Evolutionary conservation across 2,888 invertebrate genomes (phyloP).

Genomic region (Drosophila borealis): DNA sequence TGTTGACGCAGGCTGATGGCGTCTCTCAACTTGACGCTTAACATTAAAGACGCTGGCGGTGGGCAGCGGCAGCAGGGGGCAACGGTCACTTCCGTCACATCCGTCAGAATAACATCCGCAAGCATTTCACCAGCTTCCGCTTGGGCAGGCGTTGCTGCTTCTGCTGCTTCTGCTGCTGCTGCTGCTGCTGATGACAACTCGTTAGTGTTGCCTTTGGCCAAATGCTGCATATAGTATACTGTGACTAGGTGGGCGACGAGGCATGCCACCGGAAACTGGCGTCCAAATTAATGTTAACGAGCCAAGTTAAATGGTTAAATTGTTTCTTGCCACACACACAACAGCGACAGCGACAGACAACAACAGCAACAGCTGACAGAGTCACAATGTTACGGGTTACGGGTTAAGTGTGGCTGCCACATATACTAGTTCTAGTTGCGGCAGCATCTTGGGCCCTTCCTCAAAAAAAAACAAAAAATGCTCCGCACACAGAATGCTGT

Average conservation of each 20-base stretch:
- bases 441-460: slow-evolving; percentile 19
- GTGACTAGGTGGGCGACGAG: slow-evolving; percentile 17
- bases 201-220: slow-evolving; percentile 51
- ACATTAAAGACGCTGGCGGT: slow-evolving; percentile 1
- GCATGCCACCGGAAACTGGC: slow-evolving; percentile 54
- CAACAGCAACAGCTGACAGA: slow-evolving; percentile 29
- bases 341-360: slow-evolving; percentile 1
- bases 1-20: slow-evolving; percentile 9
- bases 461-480: slow-evolving; percentile 7
- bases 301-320: slow-evolving; percentile 67
- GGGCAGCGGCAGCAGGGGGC: slow-evolving; percentile 1
- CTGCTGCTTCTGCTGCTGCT: slow-evolving; percentile 8
- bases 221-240: background rate
- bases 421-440: background rate
- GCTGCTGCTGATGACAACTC: slow-evolving; percentile 57
- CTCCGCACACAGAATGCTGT: slow-evolving; percentile 43
- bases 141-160: slow-evolving; percentile 26
- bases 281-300: slow-evolving; percentile 69
- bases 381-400: slow-evolving; percentile 36
- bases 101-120: slow-evolving; percentile 61
- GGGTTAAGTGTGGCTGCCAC: slow-evolving; percentile 40
- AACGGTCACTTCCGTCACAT: slow-evolving; percentile 61
- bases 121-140: slow-evolving; percentile 64
- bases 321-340: slow-evolving; percentile 53
- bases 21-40: slow-evolving; percentile 26